phyloP scores from a whole-genome alignment of 2,888 invertebrate species.

The Himalopsyche tibetana region DNA sequence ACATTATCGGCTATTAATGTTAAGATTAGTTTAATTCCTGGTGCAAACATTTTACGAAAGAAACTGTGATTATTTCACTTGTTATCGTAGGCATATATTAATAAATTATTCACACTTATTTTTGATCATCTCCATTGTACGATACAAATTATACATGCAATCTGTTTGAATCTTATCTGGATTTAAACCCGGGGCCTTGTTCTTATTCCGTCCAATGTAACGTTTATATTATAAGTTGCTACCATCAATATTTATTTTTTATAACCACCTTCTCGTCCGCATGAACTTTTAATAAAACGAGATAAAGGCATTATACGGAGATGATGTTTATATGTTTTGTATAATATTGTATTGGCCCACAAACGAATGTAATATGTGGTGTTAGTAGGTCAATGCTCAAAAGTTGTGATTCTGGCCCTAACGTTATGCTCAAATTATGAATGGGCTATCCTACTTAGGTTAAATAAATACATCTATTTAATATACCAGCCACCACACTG shows the following conservation, averaged over 20 bases:
- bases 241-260: conserved; percentile 24
- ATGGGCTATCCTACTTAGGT: conserved; percentile 50
- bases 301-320: conserved; percentile 24
- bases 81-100: too few species aligned
- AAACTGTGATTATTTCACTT: too few species aligned
- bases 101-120: too few species aligned
- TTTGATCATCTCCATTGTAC: too few species aligned
- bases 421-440: conserved; percentile 49
- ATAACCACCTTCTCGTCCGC: not conserved
- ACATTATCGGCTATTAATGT: too few species aligned
- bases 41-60: too few species aligned
- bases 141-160: too few species aligned
- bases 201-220: conserved; percentile 17
- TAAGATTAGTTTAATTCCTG: too few species aligned
- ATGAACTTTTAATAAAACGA: conserved; percentile 1
- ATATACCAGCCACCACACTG: not conserved
- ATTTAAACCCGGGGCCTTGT: conserved; percentile 18
- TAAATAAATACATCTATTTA: conserved; percentile 45
- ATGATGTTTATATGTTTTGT: conserved; percentile 40
- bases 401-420: conserved; percentile 49
- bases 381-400: conserved; percentile 63
- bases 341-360: conserved; percentile 46
- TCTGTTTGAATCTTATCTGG: not conserved
- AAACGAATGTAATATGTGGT: conserved; percentile 9
- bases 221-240: not conserved